Conservation (phyloP, 2,113 vertebrate genomes). For the Xenopus laevis region DNA sequence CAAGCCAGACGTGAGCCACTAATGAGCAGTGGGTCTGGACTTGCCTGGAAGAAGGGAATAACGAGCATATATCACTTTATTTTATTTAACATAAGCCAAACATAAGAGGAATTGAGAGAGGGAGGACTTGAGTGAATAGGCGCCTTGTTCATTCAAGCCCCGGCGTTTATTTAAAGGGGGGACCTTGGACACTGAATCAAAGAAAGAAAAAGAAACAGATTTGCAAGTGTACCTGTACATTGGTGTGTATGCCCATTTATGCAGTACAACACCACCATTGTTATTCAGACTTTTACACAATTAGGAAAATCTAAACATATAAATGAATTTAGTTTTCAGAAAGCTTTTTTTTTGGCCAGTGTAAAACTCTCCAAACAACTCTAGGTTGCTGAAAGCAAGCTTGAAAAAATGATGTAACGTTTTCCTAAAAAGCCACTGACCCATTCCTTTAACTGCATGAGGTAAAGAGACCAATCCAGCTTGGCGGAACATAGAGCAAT, state of each 20-base stretch:
- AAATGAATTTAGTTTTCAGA: not conserved
- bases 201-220: constrained; percentile 27
- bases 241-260: constrained; percentile 1
- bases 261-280: not conserved
- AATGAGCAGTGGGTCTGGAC: constrained; percentile 43
- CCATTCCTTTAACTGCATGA: not conserved
- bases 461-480: not conserved
- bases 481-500: not conserved
- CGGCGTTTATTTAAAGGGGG: constrained; percentile 41
- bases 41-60: constrained; percentile 37
- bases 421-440: not conserved
- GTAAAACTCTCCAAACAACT: not conserved
- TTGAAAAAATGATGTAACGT: not conserved
- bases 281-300: constrained; percentile 1
- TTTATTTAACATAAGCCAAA: constrained; percentile 46
- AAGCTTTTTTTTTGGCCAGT: too few species aligned
- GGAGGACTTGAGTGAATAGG: constrained; percentile 32
- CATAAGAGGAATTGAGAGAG: constrained; percentile 43
- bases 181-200: constrained; percentile 29
- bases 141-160: constrained; percentile 44
- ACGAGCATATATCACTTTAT: constrained; percentile 45
- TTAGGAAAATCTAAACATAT: not conserved
- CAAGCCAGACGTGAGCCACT: constrained; percentile 42
- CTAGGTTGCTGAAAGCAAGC: not conserved
- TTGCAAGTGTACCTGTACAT: constrained; percentile 32